Evolutionary conservation across 2,797 vertebrate genomes (phyloP).

Genomic region (Muscicapa striata): DNA sequence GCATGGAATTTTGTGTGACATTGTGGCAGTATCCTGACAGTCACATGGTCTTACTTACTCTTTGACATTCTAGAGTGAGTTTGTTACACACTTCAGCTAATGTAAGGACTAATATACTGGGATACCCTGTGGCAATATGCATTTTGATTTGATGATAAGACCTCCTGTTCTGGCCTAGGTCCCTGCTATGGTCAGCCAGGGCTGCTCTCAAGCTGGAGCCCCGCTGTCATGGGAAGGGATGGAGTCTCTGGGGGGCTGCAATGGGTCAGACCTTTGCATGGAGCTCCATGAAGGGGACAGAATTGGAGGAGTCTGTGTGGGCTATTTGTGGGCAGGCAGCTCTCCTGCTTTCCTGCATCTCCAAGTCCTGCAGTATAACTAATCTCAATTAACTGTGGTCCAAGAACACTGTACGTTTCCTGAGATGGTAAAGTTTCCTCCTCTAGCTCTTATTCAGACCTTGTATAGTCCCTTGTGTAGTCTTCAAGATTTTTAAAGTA

Average conservation of each 20-base stretch:
- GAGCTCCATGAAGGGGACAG: neutral
- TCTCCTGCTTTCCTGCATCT: neutral
- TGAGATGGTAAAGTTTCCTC: neutral
- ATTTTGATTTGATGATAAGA: neutral
- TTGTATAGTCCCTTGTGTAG: neutral
- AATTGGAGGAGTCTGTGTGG: neutral
- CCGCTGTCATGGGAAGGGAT: rapidly evolving
- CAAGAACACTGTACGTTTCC: neutral
- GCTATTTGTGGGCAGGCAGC: neutral
- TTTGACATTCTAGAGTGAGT: neutral
- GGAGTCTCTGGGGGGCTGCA: rapidly evolving
- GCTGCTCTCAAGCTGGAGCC: neutral
- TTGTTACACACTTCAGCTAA: neutral
- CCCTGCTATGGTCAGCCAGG: neutral
- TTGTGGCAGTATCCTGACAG: neutral
- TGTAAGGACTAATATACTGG: neutral
- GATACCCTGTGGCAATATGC: neutral
- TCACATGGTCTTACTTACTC: neutral
- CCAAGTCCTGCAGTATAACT: neutral
- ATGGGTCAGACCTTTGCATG: neutral
- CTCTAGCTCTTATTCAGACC: neutral
- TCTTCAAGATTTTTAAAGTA: neutral
- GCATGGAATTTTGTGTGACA: neutral
- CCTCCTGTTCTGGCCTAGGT: neutral
- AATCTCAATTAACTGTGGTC: neutral